Conservation (phyloP, 1,140 invertebrate genomes). For the Antheraea mylitta region DNA sequence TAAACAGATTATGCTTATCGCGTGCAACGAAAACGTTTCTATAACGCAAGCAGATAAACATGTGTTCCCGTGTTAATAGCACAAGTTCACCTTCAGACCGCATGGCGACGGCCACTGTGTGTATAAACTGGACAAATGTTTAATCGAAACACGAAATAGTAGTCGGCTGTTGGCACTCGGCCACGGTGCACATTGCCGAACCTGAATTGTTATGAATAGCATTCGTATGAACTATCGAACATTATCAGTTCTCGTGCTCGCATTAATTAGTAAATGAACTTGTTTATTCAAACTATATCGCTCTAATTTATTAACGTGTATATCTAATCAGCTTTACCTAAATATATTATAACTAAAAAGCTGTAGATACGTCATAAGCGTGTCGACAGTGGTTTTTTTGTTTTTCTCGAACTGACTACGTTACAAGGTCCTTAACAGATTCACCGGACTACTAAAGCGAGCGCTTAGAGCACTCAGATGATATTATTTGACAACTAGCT, state of each 20-base stretch:
- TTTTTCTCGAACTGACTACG: no score
- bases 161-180: slow-evolving; percentile 22
- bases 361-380: no score
- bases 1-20: slow-evolving; percentile 3
- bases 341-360: no score
- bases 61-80: slow-evolving; percentile 30
- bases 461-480: no score
- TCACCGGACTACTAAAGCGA: no score
- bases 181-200: slow-evolving; percentile 17
- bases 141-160: slow-evolving; percentile 20
- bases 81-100: slow-evolving; percentile 60
- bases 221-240: slow-evolving; percentile 17
- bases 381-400: no score
- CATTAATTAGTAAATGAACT: no score
- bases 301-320: no score
- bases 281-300: no score
- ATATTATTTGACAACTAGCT: no score
- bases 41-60: slow-evolving; percentile 10
- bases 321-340: no score
- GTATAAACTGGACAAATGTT: slow-evolving; percentile 14
- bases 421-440: no score
- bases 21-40: not conserved
- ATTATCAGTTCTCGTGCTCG: not conserved
- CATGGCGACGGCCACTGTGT: slow-evolving; percentile 18
- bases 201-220: not conserved